These are phyloP conservation scores for Chrysopa pallens DNA, from an alignment of 1,140 invertebrate genomes.

Conservation along the genomic window DNA sequence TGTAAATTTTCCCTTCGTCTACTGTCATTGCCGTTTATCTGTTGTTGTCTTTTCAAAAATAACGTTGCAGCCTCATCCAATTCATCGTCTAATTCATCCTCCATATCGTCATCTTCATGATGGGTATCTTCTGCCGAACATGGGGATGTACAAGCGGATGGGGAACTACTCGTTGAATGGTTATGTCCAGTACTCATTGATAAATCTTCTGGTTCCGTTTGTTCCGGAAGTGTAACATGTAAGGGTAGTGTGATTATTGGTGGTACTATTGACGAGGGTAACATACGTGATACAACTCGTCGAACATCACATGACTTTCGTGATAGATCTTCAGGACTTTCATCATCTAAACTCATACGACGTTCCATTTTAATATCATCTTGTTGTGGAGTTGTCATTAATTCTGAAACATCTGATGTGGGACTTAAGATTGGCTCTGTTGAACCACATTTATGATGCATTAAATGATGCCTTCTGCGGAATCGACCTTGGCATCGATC, in stretches of 20 bases:
- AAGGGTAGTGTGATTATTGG: conserved; percentile 17
- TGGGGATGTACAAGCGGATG: conserved; percentile 16
- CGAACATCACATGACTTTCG: conserved; percentile 29
- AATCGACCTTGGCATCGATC: conserved; percentile 56
- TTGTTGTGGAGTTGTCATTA: conserved; percentile 15
- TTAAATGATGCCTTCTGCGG: conserved; percentile 62
- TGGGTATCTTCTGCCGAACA: conserved; percentile 14
- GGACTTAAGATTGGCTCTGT: conserved; percentile 10
- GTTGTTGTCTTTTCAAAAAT: conserved; percentile 11
- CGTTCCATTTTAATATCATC: conserved; percentile 14
- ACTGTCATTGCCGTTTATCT: conserved; percentile 12
- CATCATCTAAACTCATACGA: conserved; percentile 10
- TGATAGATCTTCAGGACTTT: conserved; percentile 12
- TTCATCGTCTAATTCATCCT: conserved; percentile 9
- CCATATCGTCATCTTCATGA: conserved; percentile 11
- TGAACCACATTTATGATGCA: conserved; percentile 62
- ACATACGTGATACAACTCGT: conserved; percentile 21
- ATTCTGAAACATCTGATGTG: conserved; percentile 17
- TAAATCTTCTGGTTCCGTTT: conserved; percentile 78
- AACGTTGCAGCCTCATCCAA: conserved; percentile 10
- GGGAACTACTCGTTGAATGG: conserved; percentile 16
- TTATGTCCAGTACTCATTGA: conserved; percentile 33
- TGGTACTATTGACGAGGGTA: conserved; percentile 3
- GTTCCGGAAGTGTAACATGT: conserved; percentile 42
- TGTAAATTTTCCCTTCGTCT: background rate